phyloP scores from a whole-genome alignment of 2,888 invertebrate species.

The Scaptomyza cyrtandrae region DNA sequence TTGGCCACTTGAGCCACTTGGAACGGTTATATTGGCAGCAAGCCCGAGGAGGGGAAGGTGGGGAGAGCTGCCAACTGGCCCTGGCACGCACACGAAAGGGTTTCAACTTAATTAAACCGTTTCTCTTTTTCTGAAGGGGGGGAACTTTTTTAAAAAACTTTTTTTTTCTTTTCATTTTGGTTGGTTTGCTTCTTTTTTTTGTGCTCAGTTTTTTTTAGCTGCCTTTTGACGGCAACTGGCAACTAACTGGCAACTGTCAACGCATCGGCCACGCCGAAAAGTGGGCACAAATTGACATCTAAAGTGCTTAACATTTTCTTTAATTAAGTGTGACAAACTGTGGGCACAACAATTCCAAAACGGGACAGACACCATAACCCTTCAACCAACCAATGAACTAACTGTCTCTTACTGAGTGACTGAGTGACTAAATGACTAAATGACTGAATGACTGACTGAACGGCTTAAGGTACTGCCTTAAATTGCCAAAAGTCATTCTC shows the following conservation, averaged over 20 bases:
- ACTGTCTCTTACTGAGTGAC: background rate
- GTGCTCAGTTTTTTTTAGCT: conserved; percentile 49
- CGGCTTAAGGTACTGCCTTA: background rate
- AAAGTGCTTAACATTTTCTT: conserved; percentile 80
- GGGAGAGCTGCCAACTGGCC: background rate
- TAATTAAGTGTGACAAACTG: conserved; percentile 80
- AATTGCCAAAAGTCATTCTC: background rate
- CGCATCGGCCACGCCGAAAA: conserved; percentile 67
- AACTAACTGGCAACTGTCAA: conserved; percentile 69
- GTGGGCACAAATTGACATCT: conserved; percentile 79
- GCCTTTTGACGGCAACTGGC: conserved; percentile 48
- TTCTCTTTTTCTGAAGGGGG: conserved; percentile 38
- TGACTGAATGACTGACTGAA: background rate
- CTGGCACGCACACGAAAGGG: conserved; percentile 77
- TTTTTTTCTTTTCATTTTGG: conserved; percentile 23
- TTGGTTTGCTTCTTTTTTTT: conserved; percentile 18
- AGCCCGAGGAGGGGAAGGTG: background rate
- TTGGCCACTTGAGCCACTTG: conserved; percentile 72
- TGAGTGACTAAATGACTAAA: background rate
- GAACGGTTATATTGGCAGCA: conserved; percentile 7
- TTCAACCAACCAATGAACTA: background rate
- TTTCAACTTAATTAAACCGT: conserved; percentile 80
- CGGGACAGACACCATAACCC: conserved; percentile 1
- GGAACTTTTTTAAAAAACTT: background rate
- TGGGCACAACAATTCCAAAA: conserved; percentile 55